Base-by-base conservation (phyloP, 2,888 invertebrate genomes). In the Syritta pipiens region DNA sequence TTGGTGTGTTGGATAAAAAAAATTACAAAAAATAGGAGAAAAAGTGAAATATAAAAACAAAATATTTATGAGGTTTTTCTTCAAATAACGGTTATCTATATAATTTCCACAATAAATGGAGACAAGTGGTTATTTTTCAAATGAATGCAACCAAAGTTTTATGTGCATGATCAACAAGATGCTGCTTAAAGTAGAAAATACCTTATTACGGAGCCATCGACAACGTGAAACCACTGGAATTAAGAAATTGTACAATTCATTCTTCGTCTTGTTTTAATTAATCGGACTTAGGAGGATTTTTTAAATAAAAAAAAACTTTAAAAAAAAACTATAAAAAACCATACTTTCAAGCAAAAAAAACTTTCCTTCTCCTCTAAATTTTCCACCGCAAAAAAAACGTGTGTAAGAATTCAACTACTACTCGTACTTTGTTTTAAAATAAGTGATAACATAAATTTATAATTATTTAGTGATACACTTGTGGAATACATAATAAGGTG, bases 191-290 rank as follows among this genome's bases (percentile, higher is more conserved):
- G 90, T 93, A 85, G 92, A 93, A 88, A 93, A 93, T 89, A 92
- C 93, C 87, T 91, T 95, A 85, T 91, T 95, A 75, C 94, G 94
- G 88, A 94, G 94, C 87, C 95, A 94, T 88, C 92, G 95, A 85
- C 95, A 95, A 89, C 91, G 94, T 86, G 95, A 95, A 89, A 94
- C 94, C 20, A 95, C 95, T 49, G 95, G 95, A 79, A 94, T 95
- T 86, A 95, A 95, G 90, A 95, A 95, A 89, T 90, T 95, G 87
- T 95, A 95, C 90, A 95, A 95, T 90, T 95, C 95, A 79, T 95
- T 95, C 90, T 95, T 95, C 89, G 95, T 95, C 83, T 92, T 95
- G 89, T 95, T 95, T 90, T 95, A 95, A 94, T 90, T 85, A 55
- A 46, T 59, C 81, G 17, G 67, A 57, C 60, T 22, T 40, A 10